Evolutionary conservation across 2,888 invertebrate genomes (phyloP), one percentile per base, ranked within the genome.

Genomic region (Cheiracanthium punctorium): DNA sequence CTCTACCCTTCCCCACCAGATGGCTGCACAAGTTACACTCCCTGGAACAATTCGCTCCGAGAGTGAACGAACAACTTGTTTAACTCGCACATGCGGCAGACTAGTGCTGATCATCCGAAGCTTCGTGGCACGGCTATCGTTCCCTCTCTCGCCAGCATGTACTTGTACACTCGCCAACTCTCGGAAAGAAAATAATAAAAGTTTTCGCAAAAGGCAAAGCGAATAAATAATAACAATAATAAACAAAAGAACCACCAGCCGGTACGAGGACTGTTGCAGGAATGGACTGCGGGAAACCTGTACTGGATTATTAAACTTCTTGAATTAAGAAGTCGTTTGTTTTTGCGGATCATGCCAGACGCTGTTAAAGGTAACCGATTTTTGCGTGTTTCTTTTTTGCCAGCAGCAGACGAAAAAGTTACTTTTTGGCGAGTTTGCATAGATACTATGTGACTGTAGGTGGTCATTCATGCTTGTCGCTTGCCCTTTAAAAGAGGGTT

Each of bases 371-470:
- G 58, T 58, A 58, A 58, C 20, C 24, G 58, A 58, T 58, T 58
- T 58, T 58, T 58, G 58, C 58, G 58, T 58, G 58, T 58, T 58
- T 58, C 58, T 58, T 58, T 58, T 58, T 58, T 58, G n/a, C n/a
- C 20, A 58, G 58, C 58, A 24, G 58, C 58, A 58, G 58, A 4
- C 8, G 58, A 58, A 58, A n/a, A 58, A 58, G 58, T 58, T 24
- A 58, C 58, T 58, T 58, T 58, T 58, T 58, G 58, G 20, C 58
- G 58, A 58, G 24, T 58, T 58, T 7, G 58, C 20, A 1, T 58
- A 7, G 58, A 58, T 58, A 58, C 58, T 58, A 58, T 58, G 58
- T 58, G 24, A 24, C 58, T 58, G 24, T 4, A 48, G 58, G 58
- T 58, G 58, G 58, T 58, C 58, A 58, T 24, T 12, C 58, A 24